phyloP scores from a whole-genome alignment of 2,113 vertebrate genomes.

The Gallinago jamesoni region DNA sequence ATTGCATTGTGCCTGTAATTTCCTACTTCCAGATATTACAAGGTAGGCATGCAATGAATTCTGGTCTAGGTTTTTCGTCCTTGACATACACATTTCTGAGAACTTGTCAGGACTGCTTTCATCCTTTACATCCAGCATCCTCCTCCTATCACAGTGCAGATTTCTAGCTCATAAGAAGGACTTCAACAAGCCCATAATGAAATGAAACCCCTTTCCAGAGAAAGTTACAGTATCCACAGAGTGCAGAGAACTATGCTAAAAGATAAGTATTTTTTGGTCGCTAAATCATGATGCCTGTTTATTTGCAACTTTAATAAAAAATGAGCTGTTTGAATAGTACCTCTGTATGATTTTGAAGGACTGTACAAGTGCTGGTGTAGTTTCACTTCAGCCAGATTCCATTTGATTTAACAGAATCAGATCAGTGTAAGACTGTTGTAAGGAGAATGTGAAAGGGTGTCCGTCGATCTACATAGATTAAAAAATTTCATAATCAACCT shows the following conservation, averaged over 20 bases:
- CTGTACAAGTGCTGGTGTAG: not conserved
- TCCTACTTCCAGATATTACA: not conserved
- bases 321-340: not conserved
- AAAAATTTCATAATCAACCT: not conserved
- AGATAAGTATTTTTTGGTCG: not conserved
- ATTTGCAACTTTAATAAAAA: not conserved
- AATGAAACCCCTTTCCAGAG: not conserved
- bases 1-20: not conserved
- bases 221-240: not conserved
- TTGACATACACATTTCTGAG: not conserved
- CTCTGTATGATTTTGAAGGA: not conserved
- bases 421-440: not conserved
- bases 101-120: not conserved
- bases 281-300: not conserved
- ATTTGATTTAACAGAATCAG: not conserved
- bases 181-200: not conserved
- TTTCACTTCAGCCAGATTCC: not conserved
- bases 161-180: not conserved
- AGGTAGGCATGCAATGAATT: not conserved
- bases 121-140: not conserved
- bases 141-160: not conserved
- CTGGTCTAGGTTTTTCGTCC: not conserved
- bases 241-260: not conserved
- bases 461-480: not conserved
- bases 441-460: not conserved